These are phyloP conservation scores for Caradrina clavipalpis DNA, from an alignment of 2,888 invertebrate species.

Conservation along the genomic window DNA sequence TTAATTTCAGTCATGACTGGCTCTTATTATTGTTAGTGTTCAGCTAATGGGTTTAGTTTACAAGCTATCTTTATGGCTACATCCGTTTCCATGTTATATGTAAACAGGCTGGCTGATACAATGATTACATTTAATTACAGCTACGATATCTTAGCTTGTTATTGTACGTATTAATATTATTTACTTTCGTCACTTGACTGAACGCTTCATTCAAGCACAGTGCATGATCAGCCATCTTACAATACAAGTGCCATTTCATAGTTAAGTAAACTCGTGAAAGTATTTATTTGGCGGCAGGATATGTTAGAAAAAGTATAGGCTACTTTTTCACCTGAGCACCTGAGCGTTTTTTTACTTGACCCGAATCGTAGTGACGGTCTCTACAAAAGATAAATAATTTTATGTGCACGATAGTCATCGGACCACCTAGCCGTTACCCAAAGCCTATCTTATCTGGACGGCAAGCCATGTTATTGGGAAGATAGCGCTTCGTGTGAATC, in stretches of 20 bases:
- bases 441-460: constrained; percentile 38
- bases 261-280: no score
- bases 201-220: constrained; percentile 18
- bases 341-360: no score
- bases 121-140: constrained; percentile 31
- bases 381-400: constrained; percentile 19
- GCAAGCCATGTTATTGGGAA: constrained; percentile 19
- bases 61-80: constrained; percentile 27
- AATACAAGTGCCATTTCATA: no score
- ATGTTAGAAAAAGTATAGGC: neutral
- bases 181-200: constrained; percentile 11
- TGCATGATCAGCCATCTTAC: neutral
- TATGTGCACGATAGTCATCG: constrained; percentile 9
- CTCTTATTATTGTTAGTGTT: constrained; percentile 42
- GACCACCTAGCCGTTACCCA: constrained; percentile 34
- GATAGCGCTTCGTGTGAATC: constrained; percentile 39
- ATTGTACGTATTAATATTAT: constrained; percentile 25
- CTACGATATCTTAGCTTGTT: constrained; percentile 25
- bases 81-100: constrained; percentile 46
- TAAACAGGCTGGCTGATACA: constrained; percentile 31
- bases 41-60: constrained; percentile 38
- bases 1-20: constrained; percentile 34
- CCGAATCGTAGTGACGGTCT: neutral
- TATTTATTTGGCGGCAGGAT: neutral
- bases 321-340: no score